Evolutionary conservation across 2,888 invertebrate species (phyloP), one percentile per base, ranked within the genome.

Genomic region (Lasioglossum malachurum): DNA sequence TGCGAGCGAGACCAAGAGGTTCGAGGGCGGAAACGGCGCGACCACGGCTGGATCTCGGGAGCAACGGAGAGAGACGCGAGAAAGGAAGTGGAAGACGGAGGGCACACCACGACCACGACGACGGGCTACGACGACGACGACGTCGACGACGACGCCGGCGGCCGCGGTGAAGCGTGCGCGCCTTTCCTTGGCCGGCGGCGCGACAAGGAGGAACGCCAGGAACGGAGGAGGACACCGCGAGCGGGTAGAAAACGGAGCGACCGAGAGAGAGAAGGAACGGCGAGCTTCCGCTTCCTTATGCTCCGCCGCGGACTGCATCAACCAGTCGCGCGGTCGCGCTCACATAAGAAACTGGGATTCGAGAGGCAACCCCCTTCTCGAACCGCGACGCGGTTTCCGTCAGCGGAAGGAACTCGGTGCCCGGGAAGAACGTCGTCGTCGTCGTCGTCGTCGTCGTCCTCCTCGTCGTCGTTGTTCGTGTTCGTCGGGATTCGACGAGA

Each of bases 201-300:
- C 69, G 84, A 91, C 86, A 82, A 89, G 84, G 90, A 91, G 72
- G 19, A 49, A 19, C 75, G 72, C n/a, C 49, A 81, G 74, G 75
- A 79, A 78, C 69, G 60, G 77, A 81, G 23, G 60, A 80, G 81
- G 82, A 83, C 14, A 64, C 69, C 8, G 46, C n/a, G 49, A 71
- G 80, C 75, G 80, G 81, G 35, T 82, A 82, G 89, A 80, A 88
- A 87, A 72, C 83, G 85, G 90, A 85, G 88, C 76, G 78, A 86
- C 85, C 71, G 80, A 83, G 89, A 90, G 92, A 92, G 89, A 92
- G 93, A 92, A 93, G 93, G 92, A 93, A 93, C 92, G 93, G 92
- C 94, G 94, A 90, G 95, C 95, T 95, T 95, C 95, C 95, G 95
- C 95, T 95, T 95, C 95, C 95, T 95, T 95, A 95, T 95, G 94